Base-by-base conservation (phyloP, 2,888 invertebrate genomes). In the Archaeoteleia sp. region DNA sequence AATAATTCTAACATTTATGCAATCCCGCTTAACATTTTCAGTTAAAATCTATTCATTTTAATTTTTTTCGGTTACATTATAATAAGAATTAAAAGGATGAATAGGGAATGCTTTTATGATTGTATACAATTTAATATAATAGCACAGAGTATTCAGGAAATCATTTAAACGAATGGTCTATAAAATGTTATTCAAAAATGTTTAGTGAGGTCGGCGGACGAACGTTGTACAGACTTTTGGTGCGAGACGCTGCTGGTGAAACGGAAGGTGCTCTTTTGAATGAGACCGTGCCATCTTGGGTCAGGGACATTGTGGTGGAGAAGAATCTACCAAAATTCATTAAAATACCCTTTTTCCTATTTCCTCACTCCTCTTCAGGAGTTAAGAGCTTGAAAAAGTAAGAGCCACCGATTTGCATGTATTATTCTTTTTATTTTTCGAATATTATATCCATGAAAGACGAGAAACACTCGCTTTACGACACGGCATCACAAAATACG, bases 251-350 rank as follows among this genome's bases (percentile, higher is more conserved):
- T 0, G 93, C 94, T 0, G 96, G 97, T 1, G 98, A 97, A 78
- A 96, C 96, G 0, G 98, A 98, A 88, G 92, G 95, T 71, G 92
- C 93, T 67, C 88, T 97, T 34, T 88, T 98, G 5, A 93, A 94
- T 73, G 98, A 98, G 85, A 96, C 95, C 0, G 95, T 98, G 8
- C 98, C 98, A 0, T 91, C 92, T 8, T 98, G 98, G 98, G 96
- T 98, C 7, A 93, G 94, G 0, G 96, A 97, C 76, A 95, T 96
- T 37, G 94, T 97, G 34, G 93, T 97, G 60, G 95, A 97, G 81
- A 95, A 96, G 87, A 95, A 94, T 73, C 91, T 95, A 70, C 98
- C 97, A 1, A 97, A 97, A 86, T 95, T 98, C 78, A 95, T 95
- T 76, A 99, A 98, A 88, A 93, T 99, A 82, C 95, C 98, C 15